Evolutionary conservation across 2,113 vertebrate genomes (phyloP), one percentile per base, ranked within the genome.

Genomic region (Ancistrus triradiatus): DNA sequence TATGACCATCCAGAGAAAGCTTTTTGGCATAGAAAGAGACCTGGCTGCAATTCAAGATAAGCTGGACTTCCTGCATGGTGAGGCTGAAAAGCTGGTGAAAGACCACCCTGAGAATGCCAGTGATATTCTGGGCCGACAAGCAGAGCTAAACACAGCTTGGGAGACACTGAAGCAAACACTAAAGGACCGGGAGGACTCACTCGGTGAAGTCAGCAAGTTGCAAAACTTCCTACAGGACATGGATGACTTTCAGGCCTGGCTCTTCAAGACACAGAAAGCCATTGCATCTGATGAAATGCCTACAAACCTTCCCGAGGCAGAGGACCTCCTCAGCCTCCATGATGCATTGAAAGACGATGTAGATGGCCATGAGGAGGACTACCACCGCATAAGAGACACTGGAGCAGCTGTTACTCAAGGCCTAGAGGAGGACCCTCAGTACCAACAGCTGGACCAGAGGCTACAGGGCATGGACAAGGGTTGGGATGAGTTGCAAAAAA

Each of bases 211-310:
- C 22, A 95, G 93, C 77, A 94, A 97, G 77, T 82, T 99, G n/a
- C 93, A 94, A 77, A 86, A 85, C 68, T 98, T 98, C 80, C 83
- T 99, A 56, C 92, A 95, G 70, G 90, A 98, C 60, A 85, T 97
- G 78, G 95, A 97, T 37, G 89, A 96, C 75, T 98, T 99, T 79
- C 92, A 96, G 76, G 86, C 91, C 0, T 98, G 95, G 95, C 89
- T 98, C 0, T 96, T 90, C 2, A 82, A 89, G 10, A 85, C 90
- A 6, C 96, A 98, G 80, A 96, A 97, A 79, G 86, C 90, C 0
- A 87, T 95, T 58, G 92, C 92, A 0, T 90, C 92, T 0, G 93
- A 99, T 28, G 93, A 97, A 24, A 82, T 86, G 70, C 93, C 95
- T 0, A 76, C 77, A 1, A 87, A 90, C 0, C 79, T 98, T 70